Percentiles rank a stretch among this genome's conserved stretches.
Conservation (phyloP, 2,888 invertebrate genomes). For the Patella depressa region DNA sequence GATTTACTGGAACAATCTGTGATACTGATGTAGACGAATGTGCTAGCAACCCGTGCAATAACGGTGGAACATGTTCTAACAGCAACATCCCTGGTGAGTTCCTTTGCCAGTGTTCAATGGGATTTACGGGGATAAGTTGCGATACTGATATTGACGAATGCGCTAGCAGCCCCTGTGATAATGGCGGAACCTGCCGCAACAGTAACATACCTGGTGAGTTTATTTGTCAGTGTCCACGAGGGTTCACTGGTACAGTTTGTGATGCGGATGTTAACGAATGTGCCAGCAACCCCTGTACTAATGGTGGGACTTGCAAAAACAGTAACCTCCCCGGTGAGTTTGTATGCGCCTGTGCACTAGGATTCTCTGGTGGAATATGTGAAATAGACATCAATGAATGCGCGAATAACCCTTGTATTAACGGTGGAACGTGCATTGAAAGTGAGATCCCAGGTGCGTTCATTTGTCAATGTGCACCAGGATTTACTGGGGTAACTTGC, state of each 20-base stretch:
- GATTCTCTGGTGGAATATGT: conserved; percentile 17
- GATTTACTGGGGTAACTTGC: conserved; percentile 15
- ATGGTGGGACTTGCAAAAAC: conserved; percentile 27
- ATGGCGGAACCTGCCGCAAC: not conserved
- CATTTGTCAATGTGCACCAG: not conserved
- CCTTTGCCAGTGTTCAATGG: conserved; percentile 85
- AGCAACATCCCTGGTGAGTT: conserved; percentile 77
- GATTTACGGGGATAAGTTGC: conserved; percentile 75
- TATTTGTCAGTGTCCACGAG: conserved; percentile 24
- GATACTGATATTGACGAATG: conserved; percentile 37
- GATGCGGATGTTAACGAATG: conserved; percentile 28
- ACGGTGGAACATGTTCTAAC: conserved; percentile 33
- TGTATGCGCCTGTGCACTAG: conserved; percentile 25
- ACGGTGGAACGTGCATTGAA: conserved; percentile 14
- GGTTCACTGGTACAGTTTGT: conserved; percentile 26
- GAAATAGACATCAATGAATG: conserved; percentile 21
- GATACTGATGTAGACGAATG: conserved; percentile 23
- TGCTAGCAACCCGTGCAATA: conserved; percentile 36
- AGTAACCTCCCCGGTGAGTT: conserved; percentile 17
- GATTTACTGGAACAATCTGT: conserved; percentile 13
- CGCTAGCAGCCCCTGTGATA: conserved; percentile 71
- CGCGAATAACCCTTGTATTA: conserved; percentile 19
- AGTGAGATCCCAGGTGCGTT: not conserved
- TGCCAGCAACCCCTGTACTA: conserved; percentile 24
- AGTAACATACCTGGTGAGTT: conserved; percentile 19